These are phyloP conservation scores for Magallana ariakensis DNA, from an alignment of 1,140 invertebrate species.

Conservation along the genomic window DNA sequence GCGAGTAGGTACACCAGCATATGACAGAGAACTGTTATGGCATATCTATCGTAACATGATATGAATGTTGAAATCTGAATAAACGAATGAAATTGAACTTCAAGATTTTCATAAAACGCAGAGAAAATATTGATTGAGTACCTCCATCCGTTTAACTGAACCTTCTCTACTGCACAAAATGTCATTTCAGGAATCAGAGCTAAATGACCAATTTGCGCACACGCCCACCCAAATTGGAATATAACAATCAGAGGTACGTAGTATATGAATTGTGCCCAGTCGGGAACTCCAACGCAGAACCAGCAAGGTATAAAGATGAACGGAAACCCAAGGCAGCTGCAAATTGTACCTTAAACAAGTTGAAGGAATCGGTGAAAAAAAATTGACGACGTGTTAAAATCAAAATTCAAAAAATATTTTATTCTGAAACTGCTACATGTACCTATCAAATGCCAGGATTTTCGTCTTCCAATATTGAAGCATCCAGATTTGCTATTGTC, in stretches of 20 bases:
- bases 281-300: constrained; percentile 82
- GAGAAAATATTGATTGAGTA: constrained; percentile 69
- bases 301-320: constrained; percentile 93
- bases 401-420: too few relatives aligned
- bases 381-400: too few relatives aligned
- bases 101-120: too few relatives aligned
- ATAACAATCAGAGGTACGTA: constrained; percentile 93
- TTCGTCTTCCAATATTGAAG: constrained; percentile 89
- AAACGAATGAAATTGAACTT: too few relatives aligned
- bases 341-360: constrained; percentile 84
- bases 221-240: constrained; percentile 98
- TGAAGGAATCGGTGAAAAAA: neutral
- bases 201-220: constrained; percentile 96
- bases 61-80: too few relatives aligned
- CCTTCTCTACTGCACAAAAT: constrained; percentile 87
- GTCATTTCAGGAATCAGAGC: constrained; percentile 91
- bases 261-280: constrained; percentile 90
- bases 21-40: constrained; percentile 88
- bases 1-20: constrained; percentile 88
- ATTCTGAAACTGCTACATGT: constrained; percentile 62
- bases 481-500: constrained; percentile 85
- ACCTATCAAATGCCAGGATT: constrained; percentile 95
- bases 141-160: constrained; percentile 93
- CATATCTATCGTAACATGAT: constrained; percentile 84
- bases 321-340: constrained; percentile 89